A percentile compares a stretch with the other conserved stretches of the same genome.
Evolutionary conservation across 2,113 vertebrate species (phyloP).

Genomic region (Phycodurus eques): DNA sequence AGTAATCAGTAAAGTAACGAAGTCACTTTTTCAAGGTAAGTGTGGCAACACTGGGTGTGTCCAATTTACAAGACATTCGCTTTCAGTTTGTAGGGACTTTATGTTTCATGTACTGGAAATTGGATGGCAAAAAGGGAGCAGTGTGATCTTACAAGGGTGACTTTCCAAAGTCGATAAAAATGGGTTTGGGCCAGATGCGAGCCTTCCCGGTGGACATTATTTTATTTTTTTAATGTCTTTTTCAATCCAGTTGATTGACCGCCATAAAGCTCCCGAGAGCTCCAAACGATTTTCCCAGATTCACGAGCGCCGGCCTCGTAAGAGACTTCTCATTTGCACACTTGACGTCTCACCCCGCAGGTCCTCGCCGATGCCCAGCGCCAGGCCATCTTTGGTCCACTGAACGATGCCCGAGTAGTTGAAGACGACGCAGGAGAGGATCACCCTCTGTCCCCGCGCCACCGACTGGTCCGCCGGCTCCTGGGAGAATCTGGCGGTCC

Average conservation of each 20-base stretch:
- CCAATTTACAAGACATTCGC: background rate
- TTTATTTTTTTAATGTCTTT: constrained; percentile 3
- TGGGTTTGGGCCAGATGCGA: constrained; percentile 3
- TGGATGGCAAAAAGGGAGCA: background rate
- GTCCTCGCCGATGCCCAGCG: constrained; percentile 89
- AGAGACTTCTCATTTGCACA: constrained; percentile 26
- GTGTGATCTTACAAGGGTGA: background rate
- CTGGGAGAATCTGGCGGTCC: constrained; percentile 86
- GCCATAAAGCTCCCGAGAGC: background rate
- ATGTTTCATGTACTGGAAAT: background rate
- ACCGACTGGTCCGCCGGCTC: constrained; percentile 93
- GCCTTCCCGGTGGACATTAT: background rate
- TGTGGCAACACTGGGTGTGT: background rate
- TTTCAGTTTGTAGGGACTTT: background rate
- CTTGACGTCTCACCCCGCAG: constrained; percentile 81
- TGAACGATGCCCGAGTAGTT: constrained; percentile 96
- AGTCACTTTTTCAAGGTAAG: no score
- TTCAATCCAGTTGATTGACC: constrained; percentile 2
- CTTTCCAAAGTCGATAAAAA: constrained; percentile 5
- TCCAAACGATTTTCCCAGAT: background rate
- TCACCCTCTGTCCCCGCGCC: constrained; percentile 85
- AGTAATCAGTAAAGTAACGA: no score
- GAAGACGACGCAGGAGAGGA: constrained; percentile 89
- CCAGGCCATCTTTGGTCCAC: constrained; percentile 96
- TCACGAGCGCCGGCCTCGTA: constrained; percentile 8